These are phyloP conservation scores for Asbolus verrucosus DNA, from an alignment of 1,140 invertebrate species.

Conservation along the genomic window DNA sequence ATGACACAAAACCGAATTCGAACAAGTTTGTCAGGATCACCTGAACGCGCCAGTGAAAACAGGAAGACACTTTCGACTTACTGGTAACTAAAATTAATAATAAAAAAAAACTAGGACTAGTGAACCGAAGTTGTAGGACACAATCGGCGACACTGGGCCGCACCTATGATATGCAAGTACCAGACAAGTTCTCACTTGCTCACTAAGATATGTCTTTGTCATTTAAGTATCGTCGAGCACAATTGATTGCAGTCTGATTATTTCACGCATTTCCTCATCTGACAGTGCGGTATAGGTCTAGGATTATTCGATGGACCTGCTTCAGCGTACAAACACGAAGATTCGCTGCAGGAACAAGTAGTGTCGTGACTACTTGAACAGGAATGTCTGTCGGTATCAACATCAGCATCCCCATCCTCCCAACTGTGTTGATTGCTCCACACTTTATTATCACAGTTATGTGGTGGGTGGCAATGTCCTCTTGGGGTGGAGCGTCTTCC, in stretches of 20 bases:
- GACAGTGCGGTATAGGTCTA: slow-evolving; percentile 50
- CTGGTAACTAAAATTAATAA: slow-evolving; percentile 40
- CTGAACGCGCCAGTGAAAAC: slow-evolving; percentile 19
- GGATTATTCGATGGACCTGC: slow-evolving; percentile 57
- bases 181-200: slow-evolving; percentile 4
- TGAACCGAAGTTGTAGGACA: slow-evolving; percentile 24
- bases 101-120: slow-evolving; percentile 42
- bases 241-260: slow-evolving; percentile 38
- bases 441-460: slow-evolving; percentile 62
- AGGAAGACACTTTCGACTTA: slow-evolving; percentile 44
- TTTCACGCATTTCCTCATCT: slow-evolving; percentile 56
- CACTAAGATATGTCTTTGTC: slow-evolving; percentile 43
- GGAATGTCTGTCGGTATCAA: slow-evolving; percentile 61
- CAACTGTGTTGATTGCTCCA: slow-evolving; percentile 53
- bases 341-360: slow-evolving; percentile 64
- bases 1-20: slow-evolving; percentile 28
- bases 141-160: neutral
- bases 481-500: slow-evolving; percentile 54
- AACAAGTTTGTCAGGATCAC: neutral
- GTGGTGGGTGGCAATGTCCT: slow-evolving; percentile 55
- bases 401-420: slow-evolving; percentile 56
- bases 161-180: slow-evolving; percentile 4
- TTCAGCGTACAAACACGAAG: slow-evolving; percentile 64
- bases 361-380: slow-evolving; percentile 64
- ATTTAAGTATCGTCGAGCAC: slow-evolving; percentile 25